phyloP scores from a whole-genome alignment of 2,888 invertebrate genomes.

The Mythimna albipuncta region DNA sequence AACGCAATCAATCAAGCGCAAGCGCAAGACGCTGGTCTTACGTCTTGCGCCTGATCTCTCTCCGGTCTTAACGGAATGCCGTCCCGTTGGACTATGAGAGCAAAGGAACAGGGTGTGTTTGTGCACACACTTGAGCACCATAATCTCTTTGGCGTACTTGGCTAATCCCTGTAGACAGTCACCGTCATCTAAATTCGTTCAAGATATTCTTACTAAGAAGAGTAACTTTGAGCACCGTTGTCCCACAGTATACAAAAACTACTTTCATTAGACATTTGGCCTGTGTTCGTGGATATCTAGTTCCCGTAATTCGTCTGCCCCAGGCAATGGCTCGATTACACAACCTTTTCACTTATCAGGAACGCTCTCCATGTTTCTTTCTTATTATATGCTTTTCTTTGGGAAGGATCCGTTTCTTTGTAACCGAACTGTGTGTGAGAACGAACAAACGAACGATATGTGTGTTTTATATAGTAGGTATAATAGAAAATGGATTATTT shows the following conservation, averaged over 20 bases:
- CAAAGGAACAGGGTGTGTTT: too few species aligned
- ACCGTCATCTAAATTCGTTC: too few species aligned
- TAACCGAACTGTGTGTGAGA: slow-evolving; percentile 14
- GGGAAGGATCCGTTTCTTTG: slow-evolving; percentile 42
- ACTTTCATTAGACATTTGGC: slow-evolving; percentile 58
- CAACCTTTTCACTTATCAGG: slow-evolving; percentile 49
- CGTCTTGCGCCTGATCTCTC: too few species aligned
- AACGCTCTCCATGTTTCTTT: slow-evolving; percentile 33
- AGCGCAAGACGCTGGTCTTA: too few species aligned
- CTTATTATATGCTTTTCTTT: slow-evolving; percentile 35
- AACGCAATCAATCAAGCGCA: too few species aligned
- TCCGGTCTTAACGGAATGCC: too few species aligned
- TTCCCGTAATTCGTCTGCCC: slow-evolving; percentile 63
- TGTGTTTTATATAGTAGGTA: slow-evolving; percentile 9
- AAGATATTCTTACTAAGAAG: too few species aligned
- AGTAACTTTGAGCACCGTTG: slow-evolving; percentile 39
- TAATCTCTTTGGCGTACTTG: too few species aligned
- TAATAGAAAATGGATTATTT: neutral
- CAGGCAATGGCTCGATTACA: slow-evolving; percentile 58
- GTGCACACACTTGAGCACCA: too few species aligned
- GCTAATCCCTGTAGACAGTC: too few species aligned
- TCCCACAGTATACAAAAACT: slow-evolving; percentile 41
- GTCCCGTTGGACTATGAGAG: too few species aligned
- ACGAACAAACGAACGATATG: slow-evolving; percentile 29
- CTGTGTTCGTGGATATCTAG: slow-evolving; percentile 56